Evolutionary conservation across 2,888 invertebrate species (phyloP).

Genomic region (Plagodis dolabraria): DNA sequence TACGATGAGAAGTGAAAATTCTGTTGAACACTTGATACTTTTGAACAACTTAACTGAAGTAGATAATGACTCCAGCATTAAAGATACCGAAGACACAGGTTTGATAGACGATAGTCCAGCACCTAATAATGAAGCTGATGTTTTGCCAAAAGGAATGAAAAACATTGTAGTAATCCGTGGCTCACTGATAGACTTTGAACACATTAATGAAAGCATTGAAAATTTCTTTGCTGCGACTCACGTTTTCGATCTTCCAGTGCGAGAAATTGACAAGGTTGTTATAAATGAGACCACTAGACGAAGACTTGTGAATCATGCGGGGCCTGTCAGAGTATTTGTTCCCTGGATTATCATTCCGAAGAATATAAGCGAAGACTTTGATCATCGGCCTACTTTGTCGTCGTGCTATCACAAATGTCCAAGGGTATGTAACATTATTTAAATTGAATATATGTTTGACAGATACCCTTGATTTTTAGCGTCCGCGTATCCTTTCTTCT

Average conservation of each 20-base stretch:
- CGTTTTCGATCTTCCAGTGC: conserved; percentile 59
- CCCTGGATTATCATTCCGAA: conserved; percentile 61
- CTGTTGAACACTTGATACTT: neutral
- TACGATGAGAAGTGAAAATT: neutral
- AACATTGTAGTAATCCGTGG: conserved; percentile 59
- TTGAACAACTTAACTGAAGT: too few relatives aligned
- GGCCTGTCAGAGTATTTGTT: conserved; percentile 59
- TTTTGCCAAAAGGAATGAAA: conserved; percentile 24
- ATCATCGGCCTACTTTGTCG: conserved; percentile 56
- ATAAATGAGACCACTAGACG: conserved; percentile 53
- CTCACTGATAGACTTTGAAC: conserved; percentile 47
- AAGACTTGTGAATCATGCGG: conserved; percentile 51
- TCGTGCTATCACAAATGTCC: conserved; percentile 74
- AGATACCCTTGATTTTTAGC: too few relatives aligned
- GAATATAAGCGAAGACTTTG: conserved; percentile 51
- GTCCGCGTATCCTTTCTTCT: too few relatives aligned
- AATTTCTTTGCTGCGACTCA: conserved; percentile 72
- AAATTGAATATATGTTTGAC: too few relatives aligned
- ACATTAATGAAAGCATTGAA: conserved; percentile 62
- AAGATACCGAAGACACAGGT: conserved; percentile 1
- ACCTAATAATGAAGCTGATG: neutral
- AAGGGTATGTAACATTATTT: conserved; percentile 44
- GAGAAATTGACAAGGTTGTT: conserved; percentile 41
- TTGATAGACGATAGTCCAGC: neutral
- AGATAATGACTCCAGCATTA: neutral